Percentiles rank a stretch among this genome's conserved stretches.
These are phyloP conservation scores for Microtus richardsoni DNA, from an alignment of 2,113 vertebrate genomes.

Conservation along the genomic window DNA sequence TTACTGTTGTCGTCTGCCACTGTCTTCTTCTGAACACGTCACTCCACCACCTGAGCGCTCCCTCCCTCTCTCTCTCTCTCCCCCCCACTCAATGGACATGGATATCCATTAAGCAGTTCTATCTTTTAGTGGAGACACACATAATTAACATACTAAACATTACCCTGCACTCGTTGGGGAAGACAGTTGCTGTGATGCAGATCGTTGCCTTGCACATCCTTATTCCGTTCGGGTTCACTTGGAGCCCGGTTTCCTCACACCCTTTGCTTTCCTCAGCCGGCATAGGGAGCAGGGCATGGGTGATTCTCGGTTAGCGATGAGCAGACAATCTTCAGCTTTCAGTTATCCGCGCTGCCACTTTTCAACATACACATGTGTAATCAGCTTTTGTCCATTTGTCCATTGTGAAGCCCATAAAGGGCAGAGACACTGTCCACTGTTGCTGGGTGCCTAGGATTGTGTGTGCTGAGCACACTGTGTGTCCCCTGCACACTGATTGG, in stretches of 20 bases:
- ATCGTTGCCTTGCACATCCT: neutral
- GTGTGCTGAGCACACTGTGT: neutral
- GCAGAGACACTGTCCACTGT: neutral
- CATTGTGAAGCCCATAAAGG: neutral
- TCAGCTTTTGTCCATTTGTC: neutral
- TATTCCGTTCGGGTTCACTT: neutral
- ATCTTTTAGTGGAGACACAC: constrained; percentile 46
- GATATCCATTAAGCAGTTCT: constrained; percentile 18
- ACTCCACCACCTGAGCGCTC: neutral
- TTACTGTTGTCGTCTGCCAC: neutral
- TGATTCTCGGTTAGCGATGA: neutral
- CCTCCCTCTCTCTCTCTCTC: too few species aligned
- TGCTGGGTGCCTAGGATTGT: neutral
- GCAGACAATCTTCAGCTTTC: neutral
- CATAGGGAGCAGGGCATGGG: neutral
- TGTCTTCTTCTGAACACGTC: constrained; percentile 40
- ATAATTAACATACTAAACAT: constrained; percentile 41
- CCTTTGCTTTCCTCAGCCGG: neutral
- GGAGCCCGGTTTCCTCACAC: neutral
- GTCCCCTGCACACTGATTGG: neutral
- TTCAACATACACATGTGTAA: neutral
- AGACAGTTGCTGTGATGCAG: neutral
- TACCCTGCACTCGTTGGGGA: neutral
- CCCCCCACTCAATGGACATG: neutral
- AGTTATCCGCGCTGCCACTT: constrained; percentile 18